Evolutionary conservation across 1,140 invertebrate species (phyloP).

Genomic region (Tachypleus tridentatus): DNA sequence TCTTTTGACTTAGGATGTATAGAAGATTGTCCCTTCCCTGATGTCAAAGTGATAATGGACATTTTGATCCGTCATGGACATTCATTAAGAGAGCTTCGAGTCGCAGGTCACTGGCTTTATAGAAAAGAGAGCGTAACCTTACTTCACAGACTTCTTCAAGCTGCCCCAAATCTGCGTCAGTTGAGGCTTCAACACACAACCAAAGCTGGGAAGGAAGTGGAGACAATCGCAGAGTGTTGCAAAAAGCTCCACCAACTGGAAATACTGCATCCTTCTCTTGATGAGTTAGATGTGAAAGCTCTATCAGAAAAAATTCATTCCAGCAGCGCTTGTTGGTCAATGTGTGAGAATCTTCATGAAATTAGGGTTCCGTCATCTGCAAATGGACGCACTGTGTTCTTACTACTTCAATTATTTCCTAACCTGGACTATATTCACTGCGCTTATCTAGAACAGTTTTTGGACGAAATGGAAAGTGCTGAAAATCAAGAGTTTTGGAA

Average conservation of each 20-base stretch:
- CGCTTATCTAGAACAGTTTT: constrained; percentile 17
- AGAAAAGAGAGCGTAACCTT: constrained; percentile 2
- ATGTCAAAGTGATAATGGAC: constrained; percentile 16
- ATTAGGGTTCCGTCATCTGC: constrained; percentile 22
- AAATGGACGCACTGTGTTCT: constrained; percentile 15
- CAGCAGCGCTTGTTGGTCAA: no score
- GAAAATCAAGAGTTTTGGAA: constrained; percentile 6
- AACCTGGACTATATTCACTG: constrained; percentile 19
- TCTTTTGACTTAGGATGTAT: constrained; percentile 21
- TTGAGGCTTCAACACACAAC: constrained; percentile 20
- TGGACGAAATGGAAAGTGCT: constrained; percentile 17
- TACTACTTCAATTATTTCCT: constrained; percentile 16
- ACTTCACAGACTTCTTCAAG: constrained; percentile 6
- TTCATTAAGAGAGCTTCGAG: constrained; percentile 11
- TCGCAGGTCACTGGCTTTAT: constrained; percentile 22
- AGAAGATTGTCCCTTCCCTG: constrained; percentile 18
- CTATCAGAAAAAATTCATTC: no score
- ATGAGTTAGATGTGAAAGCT: neutral
- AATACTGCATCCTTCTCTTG: constrained; percentile 22
- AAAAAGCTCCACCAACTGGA: constrained; percentile 18
- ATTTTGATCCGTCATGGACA: constrained; percentile 9
- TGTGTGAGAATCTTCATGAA: constrained; percentile 6
- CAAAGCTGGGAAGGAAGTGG: constrained; percentile 11
- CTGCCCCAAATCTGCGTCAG: constrained; percentile 12
- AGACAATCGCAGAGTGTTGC: constrained; percentile 15